Base-by-base conservation (phyloP, 37 sponge, comb jelly and placozoan species). In the Spongilla lacustris region DNA sequence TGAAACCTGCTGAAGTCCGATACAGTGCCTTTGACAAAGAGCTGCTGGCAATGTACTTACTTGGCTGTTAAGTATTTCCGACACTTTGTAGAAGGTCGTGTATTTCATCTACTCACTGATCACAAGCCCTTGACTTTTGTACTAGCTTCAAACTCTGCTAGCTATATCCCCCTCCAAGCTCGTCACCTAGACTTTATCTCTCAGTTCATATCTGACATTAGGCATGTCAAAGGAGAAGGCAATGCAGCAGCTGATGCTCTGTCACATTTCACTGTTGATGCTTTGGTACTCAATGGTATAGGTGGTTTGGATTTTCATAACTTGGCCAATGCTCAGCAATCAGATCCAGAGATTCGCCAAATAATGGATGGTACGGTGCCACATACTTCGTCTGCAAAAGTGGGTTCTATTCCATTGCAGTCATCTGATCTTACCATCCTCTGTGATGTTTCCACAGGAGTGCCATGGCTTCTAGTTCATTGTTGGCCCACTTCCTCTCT, bases 21-120 rank as follows among this genome's bases (percentile, higher is more conserved):
- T 87, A 91, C 71, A 91, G 88, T 68, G 71, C 92, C 80, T 91
- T 91, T 33, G 91, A 86, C 78, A 71, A 83, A 24, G 91, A 91
- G 49, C 74, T 91, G 19, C 73, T 92, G 5, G 89, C 85, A 19
- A 68, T 80, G 0, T 92, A 85, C 71, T n/a, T n/a, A n/a, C n/a
- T 78, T 85, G 50, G 71, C 92, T 19, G 81, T 85, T 68, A 88
- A 82, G 49, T 82, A 88, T 21, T 88, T 88, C 30, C 66, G 86
- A 0, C 81, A 85, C 36, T 85, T 84, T 67, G 38, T 90, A 23
- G 90, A 90, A 85, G 85, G 90, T n/a, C 67, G 89, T 6, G 29
- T 0, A 14, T 88, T 82, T 36, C 77, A 82, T 48, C 22, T 92
- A 2, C 73, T 92, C 24, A 89, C 89, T 1, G 92, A 92, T 66